Conservation (phyloP, 2,888 invertebrate species). For the Troilus luridus region DNA sequence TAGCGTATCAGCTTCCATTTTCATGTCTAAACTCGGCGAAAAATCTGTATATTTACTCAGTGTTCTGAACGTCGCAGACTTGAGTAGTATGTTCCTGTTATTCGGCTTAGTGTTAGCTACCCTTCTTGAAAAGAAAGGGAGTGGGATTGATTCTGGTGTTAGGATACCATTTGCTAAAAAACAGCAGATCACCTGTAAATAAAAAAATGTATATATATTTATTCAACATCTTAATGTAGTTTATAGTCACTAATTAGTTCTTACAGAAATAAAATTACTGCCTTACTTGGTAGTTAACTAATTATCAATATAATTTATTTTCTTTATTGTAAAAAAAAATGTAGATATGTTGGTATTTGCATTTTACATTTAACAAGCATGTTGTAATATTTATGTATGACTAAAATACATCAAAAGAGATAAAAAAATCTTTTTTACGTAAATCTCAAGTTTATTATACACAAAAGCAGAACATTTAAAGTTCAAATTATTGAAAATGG, state of each 20-base stretch:
- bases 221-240: not conserved
- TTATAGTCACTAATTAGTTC: not conserved
- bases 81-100: constrained; percentile 63
- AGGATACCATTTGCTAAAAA: constrained; percentile 50
- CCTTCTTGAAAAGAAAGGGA: constrained; percentile 28
- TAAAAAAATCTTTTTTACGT: too few species aligned
- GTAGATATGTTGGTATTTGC: too few species aligned
- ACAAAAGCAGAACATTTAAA: too few species aligned
- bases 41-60: constrained; percentile 64
- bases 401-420: too few species aligned
- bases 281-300: not conserved
- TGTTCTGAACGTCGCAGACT: constrained; percentile 64
- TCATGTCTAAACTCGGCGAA: constrained; percentile 64
- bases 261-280: not conserved
- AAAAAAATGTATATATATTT: not conserved
- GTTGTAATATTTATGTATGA: too few species aligned
- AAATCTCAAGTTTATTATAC: too few species aligned
- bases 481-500: too few species aligned
- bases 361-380: too few species aligned
- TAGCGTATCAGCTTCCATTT: constrained; percentile 64
- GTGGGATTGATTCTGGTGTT: constrained; percentile 15
- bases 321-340: too few species aligned
- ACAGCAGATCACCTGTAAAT: constrained; percentile 49
- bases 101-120: not conserved
- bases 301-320: too few species aligned